Evolutionary conservation across 2,888 invertebrate genomes (phyloP).

Genomic region (Philereme vetulata): DNA sequence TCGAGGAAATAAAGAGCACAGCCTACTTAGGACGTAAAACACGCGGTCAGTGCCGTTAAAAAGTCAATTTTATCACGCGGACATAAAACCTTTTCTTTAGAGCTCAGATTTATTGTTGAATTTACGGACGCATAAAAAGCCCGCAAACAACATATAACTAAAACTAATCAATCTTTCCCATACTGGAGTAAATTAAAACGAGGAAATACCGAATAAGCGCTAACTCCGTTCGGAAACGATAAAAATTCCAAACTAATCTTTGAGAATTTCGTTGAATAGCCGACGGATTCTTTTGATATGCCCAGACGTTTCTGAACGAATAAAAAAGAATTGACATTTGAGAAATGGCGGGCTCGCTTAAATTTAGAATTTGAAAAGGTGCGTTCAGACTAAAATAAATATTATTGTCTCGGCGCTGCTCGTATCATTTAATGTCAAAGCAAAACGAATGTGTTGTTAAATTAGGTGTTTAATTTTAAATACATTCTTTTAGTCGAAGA

Average conservation of each 20-base stretch:
- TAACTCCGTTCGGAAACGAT: constrained; percentile 61
- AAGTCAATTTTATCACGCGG: constrained; percentile 40
- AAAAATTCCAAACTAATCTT: constrained; percentile 56
- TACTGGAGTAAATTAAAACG: constrained; percentile 39
- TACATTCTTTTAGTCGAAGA: neutral
- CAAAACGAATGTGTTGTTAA: constrained; percentile 22
- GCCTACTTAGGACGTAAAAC: constrained; percentile 31
- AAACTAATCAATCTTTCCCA: constrained; percentile 37
- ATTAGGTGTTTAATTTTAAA: constrained; percentile 5
- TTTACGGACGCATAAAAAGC: constrained; percentile 37
- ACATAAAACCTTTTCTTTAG: constrained; percentile 35
- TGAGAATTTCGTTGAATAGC: constrained; percentile 33
- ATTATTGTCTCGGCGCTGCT: constrained; percentile 31
- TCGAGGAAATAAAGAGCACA: constrained; percentile 26
- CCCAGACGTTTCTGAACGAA: constrained; percentile 45
- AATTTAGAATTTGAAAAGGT: constrained; percentile 38
- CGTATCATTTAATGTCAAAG: constrained; percentile 23
- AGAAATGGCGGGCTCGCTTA: constrained; percentile 29
- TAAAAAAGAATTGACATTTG: constrained; percentile 37
- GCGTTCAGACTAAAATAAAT: constrained; percentile 36
- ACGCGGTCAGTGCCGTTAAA: constrained; percentile 36
- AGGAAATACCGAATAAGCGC: constrained; percentile 51
- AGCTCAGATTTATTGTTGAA: constrained; percentile 34
- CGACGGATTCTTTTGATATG: constrained; percentile 46
- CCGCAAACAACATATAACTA: constrained; percentile 34